Evolutionary conservation across 2,888 invertebrate species (phyloP).

Genomic region (Lasioglossum oenotherae): DNA sequence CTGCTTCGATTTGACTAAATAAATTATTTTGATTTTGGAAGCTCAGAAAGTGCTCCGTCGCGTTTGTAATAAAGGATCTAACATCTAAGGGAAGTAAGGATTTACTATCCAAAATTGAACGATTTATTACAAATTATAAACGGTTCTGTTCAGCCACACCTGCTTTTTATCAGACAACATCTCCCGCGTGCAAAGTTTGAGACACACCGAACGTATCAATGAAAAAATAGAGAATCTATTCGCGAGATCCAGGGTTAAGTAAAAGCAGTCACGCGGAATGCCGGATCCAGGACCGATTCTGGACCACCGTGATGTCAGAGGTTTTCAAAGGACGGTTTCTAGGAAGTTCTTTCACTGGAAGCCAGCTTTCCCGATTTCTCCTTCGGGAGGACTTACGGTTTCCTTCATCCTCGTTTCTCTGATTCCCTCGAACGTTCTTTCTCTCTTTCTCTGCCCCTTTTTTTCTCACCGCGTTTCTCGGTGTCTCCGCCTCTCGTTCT

Average conservation of each 20-base stretch:
- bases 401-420: slow-evolving; percentile 32
- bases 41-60: no score
- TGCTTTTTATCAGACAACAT: background rate
- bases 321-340: slow-evolving; percentile 66
- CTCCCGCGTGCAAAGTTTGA: background rate
- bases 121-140: no score
- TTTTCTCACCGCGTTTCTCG: background rate
- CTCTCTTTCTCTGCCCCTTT: background rate
- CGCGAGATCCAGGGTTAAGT: slow-evolving; percentile 19
- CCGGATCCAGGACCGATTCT: slow-evolving; percentile 60
- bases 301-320: slow-evolving; percentile 70
- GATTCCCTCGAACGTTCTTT: background rate
- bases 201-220: background rate
- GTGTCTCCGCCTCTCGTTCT: background rate
- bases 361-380: slow-evolving; percentile 57
- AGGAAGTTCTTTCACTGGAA: slow-evolving; percentile 55
- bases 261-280: slow-evolving; percentile 64
- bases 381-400: slow-evolving; percentile 55
- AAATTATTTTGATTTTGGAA: no score
- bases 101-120: no score
- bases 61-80: no score
- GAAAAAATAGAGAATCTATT: background rate
- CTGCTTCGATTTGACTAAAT: no score
- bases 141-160: no score
- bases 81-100: no score